Evolutionary conservation across 2,888 invertebrate genomes (phyloP).

Genomic region (Gastrophysa polygoni): DNA sequence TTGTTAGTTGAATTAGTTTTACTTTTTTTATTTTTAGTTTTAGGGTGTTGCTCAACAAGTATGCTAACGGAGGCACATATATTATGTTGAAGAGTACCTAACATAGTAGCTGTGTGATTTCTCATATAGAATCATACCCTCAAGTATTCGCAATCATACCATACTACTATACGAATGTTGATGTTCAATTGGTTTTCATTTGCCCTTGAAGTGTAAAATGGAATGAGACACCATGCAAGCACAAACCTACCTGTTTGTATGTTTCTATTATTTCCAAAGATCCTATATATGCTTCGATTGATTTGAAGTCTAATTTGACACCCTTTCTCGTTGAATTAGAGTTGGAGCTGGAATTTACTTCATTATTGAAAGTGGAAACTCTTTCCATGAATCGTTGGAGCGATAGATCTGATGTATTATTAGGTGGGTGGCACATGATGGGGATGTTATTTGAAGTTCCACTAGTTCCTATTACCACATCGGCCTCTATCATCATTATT

Average conservation of each 20-base stretch:
- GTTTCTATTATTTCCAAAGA: constrained; percentile 60
- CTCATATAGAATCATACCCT: too few species aligned
- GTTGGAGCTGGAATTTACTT: not conserved
- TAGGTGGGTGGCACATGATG: constrained; percentile 88
- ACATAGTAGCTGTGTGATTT: too few species aligned
- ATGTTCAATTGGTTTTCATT: too few species aligned
- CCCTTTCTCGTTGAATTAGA: constrained; percentile 64
- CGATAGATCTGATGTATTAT: constrained; percentile 73
- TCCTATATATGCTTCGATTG: constrained; percentile 71
- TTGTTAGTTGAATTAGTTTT: too few species aligned
- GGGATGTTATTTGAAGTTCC: constrained; percentile 62
- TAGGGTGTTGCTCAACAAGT: too few species aligned
- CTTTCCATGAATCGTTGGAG: constrained; percentile 70
- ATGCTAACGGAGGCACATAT: too few species aligned
- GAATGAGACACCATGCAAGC: too few species aligned
- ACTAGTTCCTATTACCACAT: constrained; percentile 72
- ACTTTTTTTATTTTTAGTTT: too few species aligned
- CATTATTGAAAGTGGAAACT: constrained; percentile 21
- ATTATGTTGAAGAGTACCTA: too few species aligned
- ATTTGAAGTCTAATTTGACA: constrained; percentile 88
- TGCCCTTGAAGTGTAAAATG: too few species aligned
- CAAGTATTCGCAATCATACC: too few species aligned
- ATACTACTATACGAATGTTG: too few species aligned
- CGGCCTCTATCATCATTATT: constrained; percentile 83
- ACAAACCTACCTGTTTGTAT: constrained; percentile 53